Conservation (phyloP, 2,888 invertebrate species). For the Erynnis tages region DNA sequence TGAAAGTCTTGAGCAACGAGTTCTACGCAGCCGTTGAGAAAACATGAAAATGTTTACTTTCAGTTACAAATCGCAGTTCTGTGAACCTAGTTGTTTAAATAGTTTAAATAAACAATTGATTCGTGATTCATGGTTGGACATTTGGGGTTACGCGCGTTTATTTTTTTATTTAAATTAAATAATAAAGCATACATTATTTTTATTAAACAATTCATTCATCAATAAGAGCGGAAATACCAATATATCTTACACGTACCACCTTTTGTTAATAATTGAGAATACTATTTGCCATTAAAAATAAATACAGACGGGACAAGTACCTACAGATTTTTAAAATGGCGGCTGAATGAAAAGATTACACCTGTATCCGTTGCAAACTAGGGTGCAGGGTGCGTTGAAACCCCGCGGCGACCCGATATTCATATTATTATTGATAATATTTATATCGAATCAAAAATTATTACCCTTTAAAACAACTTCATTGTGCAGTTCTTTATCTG, state of each 20-base stretch:
- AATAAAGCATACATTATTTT: too few relatives aligned
- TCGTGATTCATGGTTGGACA: slow-evolving; percentile 41
- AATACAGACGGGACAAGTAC: slow-evolving; percentile 35
- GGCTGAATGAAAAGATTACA: slow-evolving; percentile 48
- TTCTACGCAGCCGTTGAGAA: slow-evolving; percentile 44
- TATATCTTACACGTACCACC: background rate
- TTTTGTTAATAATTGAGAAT: slow-evolving; percentile 13
- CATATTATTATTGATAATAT: slow-evolving; percentile 9
- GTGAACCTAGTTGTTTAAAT: slow-evolving; percentile 52
- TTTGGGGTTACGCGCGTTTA: slow-evolving; percentile 12
- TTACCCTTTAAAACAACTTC: slow-evolving; percentile 16
- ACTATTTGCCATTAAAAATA: slow-evolving; percentile 14
- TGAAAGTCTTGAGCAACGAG: slow-evolving; percentile 39
- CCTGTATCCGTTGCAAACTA: slow-evolving; percentile 62
- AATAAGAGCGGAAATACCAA: slow-evolving; percentile 6
- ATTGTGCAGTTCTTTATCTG: slow-evolving; percentile 2
- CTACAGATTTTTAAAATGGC: slow-evolving; percentile 58
- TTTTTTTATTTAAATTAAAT: background rate
- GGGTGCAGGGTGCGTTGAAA: slow-evolving; percentile 23
- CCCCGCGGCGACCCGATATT: slow-evolving; percentile 16
- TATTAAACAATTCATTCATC: too few relatives aligned
- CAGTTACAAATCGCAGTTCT: slow-evolving; percentile 52
- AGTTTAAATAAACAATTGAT: slow-evolving; percentile 53
- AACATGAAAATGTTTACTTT: slow-evolving; percentile 59
- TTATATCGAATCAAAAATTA: slow-evolving; percentile 10